Conservation (phyloP, 2,888 invertebrate species). For the Timema cristinae region DNA sequence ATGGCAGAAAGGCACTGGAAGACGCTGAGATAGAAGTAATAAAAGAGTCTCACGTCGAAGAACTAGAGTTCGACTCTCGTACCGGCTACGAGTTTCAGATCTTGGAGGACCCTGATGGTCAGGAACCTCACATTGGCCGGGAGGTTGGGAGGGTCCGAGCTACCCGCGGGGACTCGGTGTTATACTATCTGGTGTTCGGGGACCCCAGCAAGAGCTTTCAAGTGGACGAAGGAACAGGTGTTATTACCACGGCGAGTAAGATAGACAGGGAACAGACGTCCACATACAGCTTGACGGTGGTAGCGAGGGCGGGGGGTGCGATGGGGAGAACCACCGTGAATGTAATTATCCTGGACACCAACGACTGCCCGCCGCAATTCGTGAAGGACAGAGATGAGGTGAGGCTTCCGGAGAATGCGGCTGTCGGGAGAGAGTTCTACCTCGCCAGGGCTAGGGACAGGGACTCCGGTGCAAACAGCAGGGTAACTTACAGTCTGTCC, state of each 20-base stretch:
- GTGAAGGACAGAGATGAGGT: slow-evolving; percentile 75
- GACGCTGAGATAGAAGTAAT: slow-evolving; percentile 79
- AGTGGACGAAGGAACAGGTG: slow-evolving; percentile 74
- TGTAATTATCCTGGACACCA: slow-evolving; percentile 78
- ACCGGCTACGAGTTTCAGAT: slow-evolving; percentile 79
- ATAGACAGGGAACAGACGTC: slow-evolving; percentile 81
- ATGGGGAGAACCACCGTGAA: slow-evolving; percentile 77
- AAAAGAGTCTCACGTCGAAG: slow-evolving; percentile 65
- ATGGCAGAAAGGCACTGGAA: slow-evolving; percentile 65
- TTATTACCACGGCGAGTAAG: slow-evolving; percentile 69
- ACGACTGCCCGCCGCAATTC: slow-evolving; percentile 87
- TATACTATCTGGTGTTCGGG: slow-evolving; percentile 75
- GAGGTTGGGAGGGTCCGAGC: slow-evolving; percentile 75
- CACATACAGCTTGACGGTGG: slow-evolving; percentile 72
- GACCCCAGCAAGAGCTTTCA: slow-evolving; percentile 73
- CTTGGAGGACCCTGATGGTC: slow-evolving; percentile 71
- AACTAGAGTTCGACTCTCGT: slow-evolving; percentile 69
- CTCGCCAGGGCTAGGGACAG: slow-evolving; percentile 81
- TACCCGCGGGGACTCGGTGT: slow-evolving; percentile 45
- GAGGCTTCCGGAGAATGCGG: slow-evolving; percentile 79
- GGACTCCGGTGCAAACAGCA: slow-evolving; percentile 85
- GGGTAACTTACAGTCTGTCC: slow-evolving; percentile 74
- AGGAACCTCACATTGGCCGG: slow-evolving; percentile 56
- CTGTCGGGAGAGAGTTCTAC: slow-evolving; percentile 90
- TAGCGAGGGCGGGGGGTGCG: slow-evolving; percentile 70